Percentiles rank a stretch among this genome's conserved stretches.
Conservation (phyloP, 2,113 vertebrate genomes). For the Thunnus thynnus region DNA sequence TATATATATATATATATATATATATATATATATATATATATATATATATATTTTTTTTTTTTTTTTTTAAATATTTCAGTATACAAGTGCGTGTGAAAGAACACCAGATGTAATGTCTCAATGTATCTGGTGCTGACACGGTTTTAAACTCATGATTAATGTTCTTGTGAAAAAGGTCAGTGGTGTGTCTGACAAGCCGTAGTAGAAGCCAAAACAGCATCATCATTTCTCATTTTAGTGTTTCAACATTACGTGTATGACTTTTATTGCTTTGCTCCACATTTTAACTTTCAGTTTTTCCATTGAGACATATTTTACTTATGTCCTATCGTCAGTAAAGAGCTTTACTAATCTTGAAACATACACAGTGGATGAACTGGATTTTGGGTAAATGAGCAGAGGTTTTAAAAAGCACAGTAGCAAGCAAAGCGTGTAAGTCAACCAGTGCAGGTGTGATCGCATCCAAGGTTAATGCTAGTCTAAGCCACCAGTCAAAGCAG, state of each 20-base stretch:
- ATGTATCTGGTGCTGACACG: slow-evolving; percentile 62
- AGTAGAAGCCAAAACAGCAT: slow-evolving; percentile 29
- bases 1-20: no score
- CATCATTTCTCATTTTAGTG: slow-evolving; percentile 24
- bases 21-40: no score
- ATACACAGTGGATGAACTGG: not conserved
- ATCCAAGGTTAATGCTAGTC: slow-evolving; percentile 6
- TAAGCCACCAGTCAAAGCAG: slow-evolving; percentile 11
- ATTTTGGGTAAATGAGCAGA: not conserved
- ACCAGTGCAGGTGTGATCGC: slow-evolving; percentile 32
- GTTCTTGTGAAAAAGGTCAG: slow-evolving; percentile 56
- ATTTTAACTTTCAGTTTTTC: not conserved
- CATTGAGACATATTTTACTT: not conserved
- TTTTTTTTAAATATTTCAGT: not conserved
- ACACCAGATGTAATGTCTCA: slow-evolving; percentile 43
- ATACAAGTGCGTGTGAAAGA: not conserved
- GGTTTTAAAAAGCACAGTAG: not conserved
- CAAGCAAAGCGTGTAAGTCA: not conserved
- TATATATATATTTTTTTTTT: no score
- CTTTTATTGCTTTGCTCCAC: not conserved
- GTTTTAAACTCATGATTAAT: slow-evolving; percentile 55
- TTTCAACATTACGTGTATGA: slow-evolving; percentile 16
- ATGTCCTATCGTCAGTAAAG: not conserved
- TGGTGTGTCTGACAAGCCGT: not conserved
- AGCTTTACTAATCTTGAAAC: no score